Evolutionary conservation across 1,140 invertebrate species (phyloP).

Genomic region (Apis cerana): DNA sequence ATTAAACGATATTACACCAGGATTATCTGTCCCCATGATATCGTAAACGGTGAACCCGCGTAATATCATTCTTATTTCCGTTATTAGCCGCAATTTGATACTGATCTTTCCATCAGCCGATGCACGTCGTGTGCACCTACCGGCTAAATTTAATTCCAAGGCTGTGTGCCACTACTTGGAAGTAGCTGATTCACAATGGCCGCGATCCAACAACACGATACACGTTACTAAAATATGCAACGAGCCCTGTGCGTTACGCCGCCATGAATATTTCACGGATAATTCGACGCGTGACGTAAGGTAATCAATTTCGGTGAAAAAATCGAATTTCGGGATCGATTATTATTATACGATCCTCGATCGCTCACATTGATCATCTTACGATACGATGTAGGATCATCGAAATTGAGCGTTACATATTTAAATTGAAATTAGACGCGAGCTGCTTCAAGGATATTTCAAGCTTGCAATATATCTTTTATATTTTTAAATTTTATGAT

Average conservation of each 20-base stretch:
- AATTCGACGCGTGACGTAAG: background rate
- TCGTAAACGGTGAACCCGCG: slow-evolving; percentile 33
- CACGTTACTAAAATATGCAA: slow-evolving; percentile 24
- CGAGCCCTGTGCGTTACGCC: background rate
- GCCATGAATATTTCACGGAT: background rate
- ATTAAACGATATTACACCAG: slow-evolving; percentile 39
- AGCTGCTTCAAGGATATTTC: no score
- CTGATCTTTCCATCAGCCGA: slow-evolving; percentile 54
- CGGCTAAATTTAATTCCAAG: slow-evolving; percentile 44
- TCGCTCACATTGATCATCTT: background rate
- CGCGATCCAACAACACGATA: slow-evolving; percentile 35
- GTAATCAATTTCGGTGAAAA: background rate
- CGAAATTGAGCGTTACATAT: no score
- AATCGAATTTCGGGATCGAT: background rate
- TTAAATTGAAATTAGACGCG: no score
- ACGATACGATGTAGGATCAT: no score
- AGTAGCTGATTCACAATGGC: slow-evolving; percentile 35
- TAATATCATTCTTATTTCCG: slow-evolving; percentile 63
- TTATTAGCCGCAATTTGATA: slow-evolving; percentile 63
- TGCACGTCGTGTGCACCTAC: slow-evolving; percentile 31
- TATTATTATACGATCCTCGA: background rate
- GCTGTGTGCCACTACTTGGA: slow-evolving; percentile 26
- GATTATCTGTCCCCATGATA: slow-evolving; percentile 25
- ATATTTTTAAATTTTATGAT: no score
- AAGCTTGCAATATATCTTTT: no score